Evolutionary conservation across 1,140 invertebrate species (phyloP), one percentile per base, ranked within the genome.

Genomic region (Eufriesea mexicana): DNA sequence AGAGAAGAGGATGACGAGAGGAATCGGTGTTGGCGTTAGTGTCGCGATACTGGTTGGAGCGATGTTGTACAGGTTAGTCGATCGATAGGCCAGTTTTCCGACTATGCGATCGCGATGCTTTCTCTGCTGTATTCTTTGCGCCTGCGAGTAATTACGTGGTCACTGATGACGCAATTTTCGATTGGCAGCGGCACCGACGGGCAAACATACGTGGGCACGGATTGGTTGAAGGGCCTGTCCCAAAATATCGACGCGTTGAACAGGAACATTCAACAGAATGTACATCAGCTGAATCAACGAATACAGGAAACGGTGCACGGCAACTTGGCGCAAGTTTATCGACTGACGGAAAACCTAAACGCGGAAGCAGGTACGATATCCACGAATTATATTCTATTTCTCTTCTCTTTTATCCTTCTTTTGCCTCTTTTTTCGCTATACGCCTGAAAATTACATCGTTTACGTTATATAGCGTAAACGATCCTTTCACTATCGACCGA

Each of bases 401-500:
- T 35, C 35, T 35, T 35, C 35, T 35, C 35, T 35, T 35, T 57
- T 66, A 45, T 55, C 16, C 51, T 25, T 64, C 35, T 59, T 49
- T 20, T 28, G 10, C n/a, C 42, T 14, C 47, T 6, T 73, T 64
- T 68, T 61, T 28, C 6, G n/a, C 2, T n/a, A 2, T 5, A 2
- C 18, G 57, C 9, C 49, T 61, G 25, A 35, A 78, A 86, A 83
- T 83, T 51, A 45, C 59, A 16, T 28, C 61, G n/a, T 35, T 61
- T 71, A 47, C 2, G 1, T 10, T 35, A 4, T 4, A 4, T 20
- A 45, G 35, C 28, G 51, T n/a, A 28, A 55, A 74, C 54, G 42
- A 64, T 70, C 84, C 88, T 89, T 89, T 89, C 88, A 89, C 88
- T 59, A 70, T 82, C 78, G 54, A 70, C 71, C 64, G 35, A 77